Percentiles rank a stretch among this genome's conserved stretches.
Conservation (phyloP, 2,113 vertebrate species). For the Neolamprologus cancellatus region DNA sequence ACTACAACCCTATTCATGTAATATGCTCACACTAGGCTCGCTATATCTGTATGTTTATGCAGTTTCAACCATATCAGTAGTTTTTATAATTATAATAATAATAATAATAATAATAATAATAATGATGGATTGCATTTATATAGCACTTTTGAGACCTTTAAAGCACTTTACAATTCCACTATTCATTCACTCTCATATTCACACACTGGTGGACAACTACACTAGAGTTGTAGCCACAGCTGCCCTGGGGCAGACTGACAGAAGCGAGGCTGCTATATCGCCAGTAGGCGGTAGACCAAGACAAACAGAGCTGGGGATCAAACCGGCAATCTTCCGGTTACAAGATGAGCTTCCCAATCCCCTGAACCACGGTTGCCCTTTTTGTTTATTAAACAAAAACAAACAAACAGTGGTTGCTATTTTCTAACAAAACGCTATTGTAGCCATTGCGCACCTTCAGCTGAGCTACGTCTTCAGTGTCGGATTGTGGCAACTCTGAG, state of each 20-base stretch:
- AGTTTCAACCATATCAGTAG: background rate
- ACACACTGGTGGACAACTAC: background rate
- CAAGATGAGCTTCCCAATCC: background rate
- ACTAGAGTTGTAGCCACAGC: background rate
- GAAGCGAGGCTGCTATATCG: background rate
- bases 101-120: background rate
- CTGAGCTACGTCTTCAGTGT: constrained; percentile 67
- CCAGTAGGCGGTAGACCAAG: background rate
- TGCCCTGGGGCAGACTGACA: background rate
- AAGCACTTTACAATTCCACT: background rate
- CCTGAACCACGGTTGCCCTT: background rate
- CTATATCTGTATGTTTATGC: background rate
- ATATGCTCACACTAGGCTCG: background rate
- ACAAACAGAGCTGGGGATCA: background rate
- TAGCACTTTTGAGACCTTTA: background rate
- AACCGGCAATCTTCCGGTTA: background rate
- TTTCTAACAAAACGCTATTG: background rate
- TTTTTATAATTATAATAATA: background rate
- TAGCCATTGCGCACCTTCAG: constrained; percentile 77
- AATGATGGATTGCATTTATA: background rate
- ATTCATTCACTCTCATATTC: background rate
- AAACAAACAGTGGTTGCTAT: background rate
- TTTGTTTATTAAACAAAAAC: background rate
- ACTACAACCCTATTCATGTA: background rate
- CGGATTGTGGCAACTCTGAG: constrained; percentile 50